These are phyloP conservation scores for Crypturellus tataupa DNA, from an alignment of 2,797 vertebrate species.

Conservation along the genomic window DNA sequence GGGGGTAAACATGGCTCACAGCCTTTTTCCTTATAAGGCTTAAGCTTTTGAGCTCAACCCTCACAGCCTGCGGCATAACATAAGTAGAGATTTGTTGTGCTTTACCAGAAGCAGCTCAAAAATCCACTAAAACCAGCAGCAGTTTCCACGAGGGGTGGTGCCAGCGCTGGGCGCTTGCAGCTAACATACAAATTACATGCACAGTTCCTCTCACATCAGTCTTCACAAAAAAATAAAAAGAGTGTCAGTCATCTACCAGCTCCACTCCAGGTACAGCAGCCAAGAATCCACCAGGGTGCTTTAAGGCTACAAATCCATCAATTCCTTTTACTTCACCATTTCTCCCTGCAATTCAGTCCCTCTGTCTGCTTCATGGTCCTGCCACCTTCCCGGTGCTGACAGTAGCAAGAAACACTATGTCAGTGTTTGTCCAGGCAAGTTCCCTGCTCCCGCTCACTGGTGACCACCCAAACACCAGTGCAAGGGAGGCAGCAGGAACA, in stretches of 20 bases:
- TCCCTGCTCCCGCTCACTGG: background rate
- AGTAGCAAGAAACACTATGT: background rate
- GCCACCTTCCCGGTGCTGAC: background rate
- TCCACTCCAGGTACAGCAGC: background rate
- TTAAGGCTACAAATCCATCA: background rate
- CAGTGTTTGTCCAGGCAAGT: too few relatives aligned
- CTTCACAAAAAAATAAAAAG: background rate
- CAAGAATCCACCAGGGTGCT: background rate
- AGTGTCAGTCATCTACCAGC: background rate
- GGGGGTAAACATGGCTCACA: background rate
- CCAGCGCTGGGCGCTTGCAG: background rate
- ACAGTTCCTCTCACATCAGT: background rate
- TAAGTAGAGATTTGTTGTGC: background rate
- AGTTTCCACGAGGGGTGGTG: background rate
- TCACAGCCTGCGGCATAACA: background rate
- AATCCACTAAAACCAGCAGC: background rate
- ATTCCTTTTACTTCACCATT: background rate
- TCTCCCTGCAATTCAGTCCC: too few relatives aligned
- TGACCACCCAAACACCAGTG: background rate
- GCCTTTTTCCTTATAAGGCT: background rate
- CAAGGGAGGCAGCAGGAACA: background rate
- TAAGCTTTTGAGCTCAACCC: background rate
- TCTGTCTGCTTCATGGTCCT: background rate
- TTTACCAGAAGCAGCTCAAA: background rate
- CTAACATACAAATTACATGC: background rate